Evolutionary conservation across 2,888 invertebrate species (phyloP), one percentile per base, ranked within the genome.

Genomic region (Acrocyrtus sp.): DNA sequence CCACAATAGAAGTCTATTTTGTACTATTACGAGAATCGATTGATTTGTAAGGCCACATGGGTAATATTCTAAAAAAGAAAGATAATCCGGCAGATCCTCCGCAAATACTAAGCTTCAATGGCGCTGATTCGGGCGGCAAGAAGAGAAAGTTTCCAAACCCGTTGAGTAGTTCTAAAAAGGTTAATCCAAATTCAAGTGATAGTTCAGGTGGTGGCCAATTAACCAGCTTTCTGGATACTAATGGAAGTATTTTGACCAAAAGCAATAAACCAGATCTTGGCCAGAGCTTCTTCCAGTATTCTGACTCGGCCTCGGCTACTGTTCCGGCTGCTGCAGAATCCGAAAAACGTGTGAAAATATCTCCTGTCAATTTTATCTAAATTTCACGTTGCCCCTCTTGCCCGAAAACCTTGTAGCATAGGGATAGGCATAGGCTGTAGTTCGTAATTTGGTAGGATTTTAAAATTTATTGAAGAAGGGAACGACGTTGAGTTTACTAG

Each of bases 311-410:
- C 1, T n/a, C 69, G 2, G 24, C 65, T 4, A 65, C 34, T 17
- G 6, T 19, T 24, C 15, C 8, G 4, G 27, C 27, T 3, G 17
- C 2, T 26, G 56, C 19, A 12, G 19, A 26, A 24, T 19, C n/a
- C 17, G 48, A 69, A 12, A 61, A 69, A 39, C 53, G 69, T 17
- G 70, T 41, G 21, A 72, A 54, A 21, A 58, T 63, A 26, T 63
- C 70, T 15, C 51, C 51, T 34, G 63, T 72, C n/a, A 72, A 63
- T 19, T 51, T 72, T 26, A 50, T 57, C n/a, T 65, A 63, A 50
- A 19, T 10, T 5, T 10, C 15, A 27, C 29, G 10, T 54, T n/a
- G n/a, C n/a, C n/a, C n/a, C n/a, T n/a, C n/a, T n/a, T n/a, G n/a
- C n/a, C n/a, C n/a, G n/a, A n/a, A n/a, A n/a, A n/a, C n/a, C 19